phyloP scores from a whole-genome alignment of 2,113 vertebrate species.

The Telmatochromis sp. region DNA sequence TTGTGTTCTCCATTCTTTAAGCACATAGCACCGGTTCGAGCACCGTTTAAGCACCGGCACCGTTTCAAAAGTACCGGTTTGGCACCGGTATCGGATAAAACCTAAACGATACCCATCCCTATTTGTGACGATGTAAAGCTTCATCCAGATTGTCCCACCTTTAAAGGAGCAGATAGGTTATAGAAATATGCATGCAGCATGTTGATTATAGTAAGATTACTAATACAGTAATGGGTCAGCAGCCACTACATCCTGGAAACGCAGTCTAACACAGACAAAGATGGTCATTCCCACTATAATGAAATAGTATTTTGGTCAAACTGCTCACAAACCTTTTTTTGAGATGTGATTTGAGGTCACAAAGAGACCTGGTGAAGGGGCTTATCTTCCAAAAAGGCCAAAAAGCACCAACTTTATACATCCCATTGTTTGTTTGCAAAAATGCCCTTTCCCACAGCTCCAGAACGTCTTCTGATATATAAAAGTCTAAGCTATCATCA shows the following conservation, averaged over 20 bases:
- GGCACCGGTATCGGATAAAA: no score
- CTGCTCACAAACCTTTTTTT: not conserved
- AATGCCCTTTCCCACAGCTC: not conserved
- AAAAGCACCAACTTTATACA: not conserved
- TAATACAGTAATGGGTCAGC: not conserved
- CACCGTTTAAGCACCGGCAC: no score
- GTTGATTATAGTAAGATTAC: not conserved
- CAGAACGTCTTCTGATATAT: not conserved
- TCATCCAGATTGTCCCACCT: not conserved
- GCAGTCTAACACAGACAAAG: not conserved
- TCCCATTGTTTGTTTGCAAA: not conserved
- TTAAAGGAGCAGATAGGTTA: not conserved
- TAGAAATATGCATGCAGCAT: not conserved
- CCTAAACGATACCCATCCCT: no score
- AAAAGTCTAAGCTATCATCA: not conserved
- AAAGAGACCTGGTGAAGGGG: not conserved
- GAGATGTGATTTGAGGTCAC: not conserved
- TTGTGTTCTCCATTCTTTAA: no score
- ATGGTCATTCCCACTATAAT: not conserved
- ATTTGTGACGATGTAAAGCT: not conserved
- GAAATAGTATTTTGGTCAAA: not conserved
- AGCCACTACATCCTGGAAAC: not conserved
- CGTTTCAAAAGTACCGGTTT: accelerated
- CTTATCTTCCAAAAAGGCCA: not conserved
- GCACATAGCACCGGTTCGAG: accelerated